Evolutionary conservation across 1,140 invertebrate species (phyloP).

Genomic region (Steinernema feltiae): DNA sequence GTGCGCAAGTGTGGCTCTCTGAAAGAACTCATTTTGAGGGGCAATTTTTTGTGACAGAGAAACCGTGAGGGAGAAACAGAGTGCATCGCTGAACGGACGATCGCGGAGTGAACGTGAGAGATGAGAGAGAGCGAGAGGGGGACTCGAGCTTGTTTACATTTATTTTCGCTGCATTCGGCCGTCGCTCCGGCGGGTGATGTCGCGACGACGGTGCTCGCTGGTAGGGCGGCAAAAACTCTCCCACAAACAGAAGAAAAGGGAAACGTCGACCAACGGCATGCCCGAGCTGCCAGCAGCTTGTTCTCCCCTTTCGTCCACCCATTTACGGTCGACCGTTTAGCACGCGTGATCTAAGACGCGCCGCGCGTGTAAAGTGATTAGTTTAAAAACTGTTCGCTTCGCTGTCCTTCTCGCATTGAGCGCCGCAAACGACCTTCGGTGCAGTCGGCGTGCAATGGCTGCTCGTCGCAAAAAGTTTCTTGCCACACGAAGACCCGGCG

Average conservation of each 20-base stretch:
- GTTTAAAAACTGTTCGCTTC: too few relatives aligned
- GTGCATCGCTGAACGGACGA: not conserved
- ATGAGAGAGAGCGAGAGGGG: not conserved
- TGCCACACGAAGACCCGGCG: too few relatives aligned
- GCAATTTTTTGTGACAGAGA: too few relatives aligned
- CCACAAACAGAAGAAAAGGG: not conserved
- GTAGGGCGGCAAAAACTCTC: not conserved
- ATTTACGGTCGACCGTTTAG: not conserved
- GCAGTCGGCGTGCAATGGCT: too few relatives aligned
- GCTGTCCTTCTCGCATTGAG: too few relatives aligned
- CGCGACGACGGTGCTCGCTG: too few relatives aligned
- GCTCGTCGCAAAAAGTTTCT: too few relatives aligned
- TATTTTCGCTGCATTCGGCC: constrained; percentile 11
- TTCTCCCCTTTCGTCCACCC: not conserved
- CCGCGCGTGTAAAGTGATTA: too few relatives aligned
- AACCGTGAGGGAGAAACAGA: not conserved
- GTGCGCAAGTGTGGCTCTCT: too few relatives aligned
- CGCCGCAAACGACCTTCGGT: too few relatives aligned
- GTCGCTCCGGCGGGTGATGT: not conserved
- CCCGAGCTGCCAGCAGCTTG: not conserved
- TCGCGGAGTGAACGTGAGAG: not conserved
- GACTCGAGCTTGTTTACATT: not conserved
- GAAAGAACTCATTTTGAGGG: too few relatives aligned
- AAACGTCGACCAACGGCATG: not conserved
- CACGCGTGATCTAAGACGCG: too few relatives aligned